Evolutionary conservation across 1,140 invertebrate genomes (phyloP).

Genomic region (Manduca sexta): DNA sequence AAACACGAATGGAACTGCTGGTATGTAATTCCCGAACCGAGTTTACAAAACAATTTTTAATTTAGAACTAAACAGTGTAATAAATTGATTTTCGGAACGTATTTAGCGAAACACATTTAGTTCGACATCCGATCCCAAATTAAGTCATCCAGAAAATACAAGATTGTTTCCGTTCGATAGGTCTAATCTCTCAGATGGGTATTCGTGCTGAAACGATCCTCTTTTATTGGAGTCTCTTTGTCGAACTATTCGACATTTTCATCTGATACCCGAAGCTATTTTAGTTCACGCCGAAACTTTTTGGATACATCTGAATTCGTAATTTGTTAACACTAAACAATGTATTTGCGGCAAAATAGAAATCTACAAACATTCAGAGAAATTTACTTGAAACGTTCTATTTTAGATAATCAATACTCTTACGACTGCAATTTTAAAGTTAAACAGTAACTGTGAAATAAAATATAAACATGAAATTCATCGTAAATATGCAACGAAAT

Average conservation of each 20-base stretch:
- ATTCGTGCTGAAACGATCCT: conserved; percentile 62
- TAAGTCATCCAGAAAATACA: conserved; percentile 63
- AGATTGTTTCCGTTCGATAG: conserved; percentile 69
- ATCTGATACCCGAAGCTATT: conserved; percentile 16
- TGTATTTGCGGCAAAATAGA: no score
- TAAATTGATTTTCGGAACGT: conserved; percentile 18
- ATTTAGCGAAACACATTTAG: conserved; percentile 41
- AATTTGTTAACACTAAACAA: background rate
- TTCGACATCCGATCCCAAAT: conserved; percentile 37
- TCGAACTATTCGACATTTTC: conserved; percentile 48
- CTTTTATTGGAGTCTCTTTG: conserved; percentile 65
- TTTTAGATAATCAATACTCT: no score
- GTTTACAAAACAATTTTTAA: no score
- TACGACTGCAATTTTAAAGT: no score
- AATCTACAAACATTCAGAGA: no score
- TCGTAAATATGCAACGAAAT: conserved; percentile 63
- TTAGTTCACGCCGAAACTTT: conserved; percentile 19
- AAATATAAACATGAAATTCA: conserved; percentile 53
- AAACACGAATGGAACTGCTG: no score
- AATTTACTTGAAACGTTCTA: no score
- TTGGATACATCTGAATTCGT: background rate
- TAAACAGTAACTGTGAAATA: conserved; percentile 12
- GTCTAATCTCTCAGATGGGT: conserved; percentile 63
- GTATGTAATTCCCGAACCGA: no score
- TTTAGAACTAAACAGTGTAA: background rate